Conservation (phyloP, 1,140 invertebrate species). For the Anastrepha ludens region DNA sequence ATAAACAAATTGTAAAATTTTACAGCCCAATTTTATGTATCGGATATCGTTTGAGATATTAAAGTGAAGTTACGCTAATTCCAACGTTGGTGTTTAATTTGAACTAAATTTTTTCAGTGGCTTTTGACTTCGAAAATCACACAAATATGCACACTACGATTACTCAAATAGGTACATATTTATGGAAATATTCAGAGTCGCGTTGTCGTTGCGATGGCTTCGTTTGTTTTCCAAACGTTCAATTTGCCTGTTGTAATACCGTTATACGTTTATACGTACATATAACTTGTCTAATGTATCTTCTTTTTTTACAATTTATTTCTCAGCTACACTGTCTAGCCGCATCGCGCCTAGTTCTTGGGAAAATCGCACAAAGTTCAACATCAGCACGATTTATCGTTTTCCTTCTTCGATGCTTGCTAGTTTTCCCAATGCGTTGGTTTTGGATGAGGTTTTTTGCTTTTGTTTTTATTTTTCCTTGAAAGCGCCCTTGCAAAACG, state of each 20-base stretch:
- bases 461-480: background rate
- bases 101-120: too few relatives aligned
- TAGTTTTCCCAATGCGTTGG: background rate
- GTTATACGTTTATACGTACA: background rate
- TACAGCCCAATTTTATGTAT: too few relatives aligned
- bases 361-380: conserved; percentile 53
- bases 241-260: background rate
- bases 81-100: too few relatives aligned
- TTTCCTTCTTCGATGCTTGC: conserved; percentile 23
- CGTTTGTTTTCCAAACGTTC: background rate
- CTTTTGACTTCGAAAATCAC: too few relatives aligned
- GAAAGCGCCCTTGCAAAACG: conserved; percentile 25
- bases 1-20: too few relatives aligned
- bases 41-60: too few relatives aligned
- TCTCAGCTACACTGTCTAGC: conserved; percentile 35
- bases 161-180: background rate
- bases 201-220: background rate
- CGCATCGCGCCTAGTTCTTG: conserved; percentile 51
- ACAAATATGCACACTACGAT: too few relatives aligned
- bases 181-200: background rate
- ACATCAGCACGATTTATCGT: conserved; percentile 54
- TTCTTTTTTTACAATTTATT: background rate
- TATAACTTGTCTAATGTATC: background rate
- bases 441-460: background rate
- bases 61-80: too few relatives aligned